Conservation (phyloP, 2,797 vertebrate genomes). For the Poecile montanus region DNA sequence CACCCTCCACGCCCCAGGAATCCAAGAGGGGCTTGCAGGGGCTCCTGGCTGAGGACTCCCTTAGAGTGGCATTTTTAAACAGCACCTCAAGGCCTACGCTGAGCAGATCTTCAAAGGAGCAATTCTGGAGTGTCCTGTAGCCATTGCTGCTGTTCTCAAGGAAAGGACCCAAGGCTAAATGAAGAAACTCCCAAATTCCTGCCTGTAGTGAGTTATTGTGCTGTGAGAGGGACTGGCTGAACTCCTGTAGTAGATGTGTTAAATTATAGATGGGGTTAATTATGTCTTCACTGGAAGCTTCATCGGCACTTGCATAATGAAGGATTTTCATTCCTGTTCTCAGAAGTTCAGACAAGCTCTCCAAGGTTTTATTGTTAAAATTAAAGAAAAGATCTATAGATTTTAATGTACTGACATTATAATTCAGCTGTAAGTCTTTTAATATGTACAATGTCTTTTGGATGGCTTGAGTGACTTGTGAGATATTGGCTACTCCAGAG, state of each 20-base stretch:
- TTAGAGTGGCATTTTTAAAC: constrained; percentile 46
- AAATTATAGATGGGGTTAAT: constrained; percentile 46
- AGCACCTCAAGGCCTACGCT: constrained; percentile 15
- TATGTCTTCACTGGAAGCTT: constrained; percentile 33
- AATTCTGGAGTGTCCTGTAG: background rate
- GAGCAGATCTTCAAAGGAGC: constrained; percentile 1
- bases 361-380: constrained; percentile 23
- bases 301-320: background rate
- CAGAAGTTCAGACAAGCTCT: constrained; percentile 44
- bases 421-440: constrained; percentile 57
- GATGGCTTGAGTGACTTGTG: constrained; percentile 36
- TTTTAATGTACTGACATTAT: constrained; percentile 56
- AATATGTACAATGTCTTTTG: constrained; percentile 57
- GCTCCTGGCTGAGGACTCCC: background rate
- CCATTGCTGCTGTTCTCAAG: background rate
- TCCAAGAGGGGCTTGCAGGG: constrained; percentile 51
- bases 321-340: constrained; percentile 49
- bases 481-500: constrained; percentile 27
- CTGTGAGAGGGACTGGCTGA: background rate
- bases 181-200: background rate
- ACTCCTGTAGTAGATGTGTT: constrained; percentile 4
- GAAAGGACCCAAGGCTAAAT: constrained; percentile 16
- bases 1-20: background rate
- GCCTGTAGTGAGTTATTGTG: background rate
- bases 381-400: constrained; percentile 31